phyloP scores from a whole-genome alignment of 92 coral and sea anemone species.

The Epizoanthus rinbou region DNA sequence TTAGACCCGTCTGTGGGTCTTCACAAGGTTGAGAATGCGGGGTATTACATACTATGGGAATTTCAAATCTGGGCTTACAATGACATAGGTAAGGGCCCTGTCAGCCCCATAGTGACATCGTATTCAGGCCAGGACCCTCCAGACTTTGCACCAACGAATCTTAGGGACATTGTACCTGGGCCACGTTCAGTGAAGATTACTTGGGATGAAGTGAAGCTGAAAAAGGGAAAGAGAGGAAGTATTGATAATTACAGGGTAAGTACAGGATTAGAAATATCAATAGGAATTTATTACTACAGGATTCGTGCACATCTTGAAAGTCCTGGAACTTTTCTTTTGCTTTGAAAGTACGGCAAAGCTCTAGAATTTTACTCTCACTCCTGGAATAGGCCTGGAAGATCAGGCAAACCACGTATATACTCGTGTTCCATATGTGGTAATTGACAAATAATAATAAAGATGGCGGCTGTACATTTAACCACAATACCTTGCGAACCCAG shows the following conservation, averaged over 20 bases:
- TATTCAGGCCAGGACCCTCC: slow-evolving; percentile 91
- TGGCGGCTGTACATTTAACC: too few relatives aligned
- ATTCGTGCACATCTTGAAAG: too few relatives aligned
- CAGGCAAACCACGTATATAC: too few relatives aligned
- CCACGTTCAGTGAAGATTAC: slow-evolving; percentile 66
- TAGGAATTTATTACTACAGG: too few relatives aligned
- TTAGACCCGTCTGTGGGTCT: slow-evolving; percentile 27
- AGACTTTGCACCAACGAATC: slow-evolving; percentile 44
- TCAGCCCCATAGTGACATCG: slow-evolving; percentile 51
- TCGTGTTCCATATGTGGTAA: too few relatives aligned
- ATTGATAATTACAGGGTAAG: slow-evolving; percentile 86
- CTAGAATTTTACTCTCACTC: too few relatives aligned
- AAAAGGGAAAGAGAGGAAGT: slow-evolving; percentile 54
- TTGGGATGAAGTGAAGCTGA: slow-evolving; percentile 70
- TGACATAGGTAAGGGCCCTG: slow-evolving; percentile 58
- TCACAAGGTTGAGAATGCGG: slow-evolving; percentile 67
- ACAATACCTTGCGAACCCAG: too few relatives aligned
- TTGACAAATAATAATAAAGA: too few relatives aligned
- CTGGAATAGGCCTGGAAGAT: too few relatives aligned
- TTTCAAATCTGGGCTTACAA: slow-evolving; percentile 72
- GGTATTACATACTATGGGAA: slow-evolving; percentile 74
- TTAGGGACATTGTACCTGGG: slow-evolving; percentile 36
- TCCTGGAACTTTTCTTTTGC: too few relatives aligned
- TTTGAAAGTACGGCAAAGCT: too few relatives aligned
- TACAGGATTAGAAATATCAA: not conserved